Conservation (phyloP, 2,113 vertebrate genomes). For the Cebidichthys violaceus region DNA sequence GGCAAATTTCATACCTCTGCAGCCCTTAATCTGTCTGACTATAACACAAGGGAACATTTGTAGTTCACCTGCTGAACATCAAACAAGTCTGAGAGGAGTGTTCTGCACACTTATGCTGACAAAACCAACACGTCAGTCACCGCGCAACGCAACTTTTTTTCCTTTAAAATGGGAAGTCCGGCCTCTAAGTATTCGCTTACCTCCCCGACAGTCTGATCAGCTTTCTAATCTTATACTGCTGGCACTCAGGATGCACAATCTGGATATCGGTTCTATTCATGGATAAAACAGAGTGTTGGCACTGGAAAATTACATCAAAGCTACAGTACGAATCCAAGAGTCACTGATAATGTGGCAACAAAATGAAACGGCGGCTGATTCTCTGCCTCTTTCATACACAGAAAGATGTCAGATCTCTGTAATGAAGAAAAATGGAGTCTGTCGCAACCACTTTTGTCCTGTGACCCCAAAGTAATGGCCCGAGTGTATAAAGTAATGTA, state of each 20-base stretch:
- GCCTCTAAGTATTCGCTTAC: conserved; percentile 9
- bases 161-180: not conserved
- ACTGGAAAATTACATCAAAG: conserved; percentile 53
- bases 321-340: conserved; percentile 35
- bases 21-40: conserved; percentile 29
- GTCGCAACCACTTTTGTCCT: conserved; percentile 52
- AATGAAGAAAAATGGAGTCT: conserved; percentile 70
- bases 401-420: conserved; percentile 40
- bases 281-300: conserved; percentile 41
- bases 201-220: conserved; percentile 43
- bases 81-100: not conserved
- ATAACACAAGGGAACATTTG: conserved; percentile 10
- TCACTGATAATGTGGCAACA: conserved; percentile 32
- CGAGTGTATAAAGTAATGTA: conserved; percentile 46
- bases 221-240: conserved; percentile 25
- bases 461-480: conserved; percentile 54
- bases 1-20: conserved; percentile 44
- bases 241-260: conserved; percentile 2
- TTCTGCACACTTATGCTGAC: not conserved
- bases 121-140: conserved; percentile 15
- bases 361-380: conserved; percentile 40
- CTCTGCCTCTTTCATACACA: conserved; percentile 46
- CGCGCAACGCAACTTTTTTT: not conserved
- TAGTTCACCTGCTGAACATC: conserved; percentile 22
- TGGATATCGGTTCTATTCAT: conserved; percentile 30